Evolutionary conservation across 2,797 vertebrate genomes (phyloP).

Genomic region (Crax fasciolata): DNA sequence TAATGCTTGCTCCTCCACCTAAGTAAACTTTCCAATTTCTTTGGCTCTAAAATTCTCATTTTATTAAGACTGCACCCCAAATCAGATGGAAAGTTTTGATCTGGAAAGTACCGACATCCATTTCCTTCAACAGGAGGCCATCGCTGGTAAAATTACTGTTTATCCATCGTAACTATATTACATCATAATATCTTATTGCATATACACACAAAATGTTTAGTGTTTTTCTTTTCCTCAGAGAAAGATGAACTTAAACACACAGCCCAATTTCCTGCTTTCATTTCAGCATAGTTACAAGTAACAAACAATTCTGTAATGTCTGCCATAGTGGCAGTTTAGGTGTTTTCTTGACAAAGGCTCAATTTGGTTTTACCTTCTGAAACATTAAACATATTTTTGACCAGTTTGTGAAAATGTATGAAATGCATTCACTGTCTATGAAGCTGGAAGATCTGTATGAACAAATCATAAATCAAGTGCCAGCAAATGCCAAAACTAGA

Average conservation of each 20-base stretch:
- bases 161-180: neutral
- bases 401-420: conserved; percentile 15
- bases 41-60: conserved; percentile 57
- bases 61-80: conserved; percentile 34
- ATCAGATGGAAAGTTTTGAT: conserved; percentile 62
- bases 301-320: conserved; percentile 11
- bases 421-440: conserved; percentile 53
- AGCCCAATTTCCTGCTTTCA: neutral
- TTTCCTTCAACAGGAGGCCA: neutral
- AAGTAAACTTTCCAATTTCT: conserved; percentile 65
- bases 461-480: conserved; percentile 61
- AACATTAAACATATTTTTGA: conserved; percentile 41
- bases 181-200: neutral
- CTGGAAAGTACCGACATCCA: conserved; percentile 32
- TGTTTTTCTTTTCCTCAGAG: neutral
- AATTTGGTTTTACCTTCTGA: conserved; percentile 56
- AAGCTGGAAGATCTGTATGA: conserved; percentile 24
- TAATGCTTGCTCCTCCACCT: conserved; percentile 43
- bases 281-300: neutral
- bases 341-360: conserved; percentile 28
- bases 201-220: neutral
- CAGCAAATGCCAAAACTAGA: conserved; percentile 8
- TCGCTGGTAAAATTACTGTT: conserved; percentile 43
- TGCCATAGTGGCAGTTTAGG: neutral
- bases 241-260: neutral